Evolutionary conservation across 2,888 invertebrate species (phyloP), one percentile per base, ranked within the genome.

Genomic region (Smittia aterrima): DNA sequence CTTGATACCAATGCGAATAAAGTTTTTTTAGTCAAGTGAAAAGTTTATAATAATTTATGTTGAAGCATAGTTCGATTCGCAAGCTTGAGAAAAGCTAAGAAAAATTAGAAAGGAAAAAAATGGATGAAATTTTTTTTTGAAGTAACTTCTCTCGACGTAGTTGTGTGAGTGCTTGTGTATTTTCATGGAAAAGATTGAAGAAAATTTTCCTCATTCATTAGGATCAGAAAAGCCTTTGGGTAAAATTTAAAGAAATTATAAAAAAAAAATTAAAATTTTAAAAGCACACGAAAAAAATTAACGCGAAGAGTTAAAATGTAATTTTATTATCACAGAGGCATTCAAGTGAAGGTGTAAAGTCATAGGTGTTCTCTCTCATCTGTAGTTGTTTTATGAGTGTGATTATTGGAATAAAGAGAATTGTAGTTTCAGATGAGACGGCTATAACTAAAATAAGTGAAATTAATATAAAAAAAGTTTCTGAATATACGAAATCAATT

Each of bases 101-200:
- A 64, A 64, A 64, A 27, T 27, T 64, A 64, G 27, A 64, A 27
- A 24, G 32, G 64, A 64, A 64, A 64, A 53, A 64, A 64, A 64
- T 64, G 64, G 64, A 27, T 25, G 64, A 64, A 64, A 64, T 9
- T 64, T n/a, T 64, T 64, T 18, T 64, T 64, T 27, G 64, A 24
- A 64, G 64, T 27, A 64, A 64, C 22, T 25, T 64, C 20, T 64
- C 24, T 1, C n/a, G 20, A 20, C 25, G 24, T 66, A 7, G 16
- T 66, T 66, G 66, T 66, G 66, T 66, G 66, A 18, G 66, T 66
- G 66, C 9, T 64, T 64, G 47, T 47, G 47, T n/a, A 6, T 47
- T 47, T n/a, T 16, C 20, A 58, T 9, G 7, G 16, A 4, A 11
- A 47, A n/a, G 53, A 16, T 13, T 11, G 53, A 11, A 47, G n/a